phyloP scores from a whole-genome alignment of 2,888 invertebrate genomes.

The Morinoia aosen region DNA sequence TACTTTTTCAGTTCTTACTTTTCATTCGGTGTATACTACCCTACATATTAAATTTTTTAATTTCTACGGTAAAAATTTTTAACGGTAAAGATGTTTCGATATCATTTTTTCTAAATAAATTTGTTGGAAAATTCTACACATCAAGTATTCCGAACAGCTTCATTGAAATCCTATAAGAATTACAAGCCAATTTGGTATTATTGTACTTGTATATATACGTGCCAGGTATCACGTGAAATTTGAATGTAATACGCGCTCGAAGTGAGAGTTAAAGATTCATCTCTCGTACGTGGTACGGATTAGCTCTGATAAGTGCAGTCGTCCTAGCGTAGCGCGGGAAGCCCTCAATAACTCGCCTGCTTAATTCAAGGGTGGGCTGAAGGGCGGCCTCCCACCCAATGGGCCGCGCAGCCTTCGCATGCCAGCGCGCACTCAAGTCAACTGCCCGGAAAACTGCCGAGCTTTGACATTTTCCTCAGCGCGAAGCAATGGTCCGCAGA shows the following conservation, averaged over 20 bases:
- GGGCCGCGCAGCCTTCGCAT: neutral
- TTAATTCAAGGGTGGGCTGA: neutral
- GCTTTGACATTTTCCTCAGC: conserved; percentile 3
- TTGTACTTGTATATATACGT: too few species aligned
- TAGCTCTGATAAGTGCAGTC: neutral
- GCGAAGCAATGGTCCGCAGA: neutral
- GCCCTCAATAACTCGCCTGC: neutral
- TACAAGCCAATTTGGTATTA: too few species aligned
- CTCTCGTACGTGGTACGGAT: neutral
- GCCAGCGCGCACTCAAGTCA: neutral
- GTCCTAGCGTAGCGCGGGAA: neutral
- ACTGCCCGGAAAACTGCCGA: neutral
- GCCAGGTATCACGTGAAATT: too few species aligned
- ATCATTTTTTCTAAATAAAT: too few species aligned
- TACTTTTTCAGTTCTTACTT: too few species aligned
- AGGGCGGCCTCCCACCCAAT: neutral
- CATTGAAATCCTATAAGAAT: too few species aligned
- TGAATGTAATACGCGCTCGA: neutral
- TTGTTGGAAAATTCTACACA: too few species aligned
- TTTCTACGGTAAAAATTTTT: too few species aligned
- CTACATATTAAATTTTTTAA: too few species aligned
- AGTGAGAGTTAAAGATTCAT: neutral
- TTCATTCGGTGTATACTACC: too few species aligned
- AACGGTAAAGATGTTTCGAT: too few species aligned
- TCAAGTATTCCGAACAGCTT: too few species aligned